phyloP scores from a whole-genome alignment of 2,113 vertebrate genomes.

The Odontesthes bonariensis region DNA sequence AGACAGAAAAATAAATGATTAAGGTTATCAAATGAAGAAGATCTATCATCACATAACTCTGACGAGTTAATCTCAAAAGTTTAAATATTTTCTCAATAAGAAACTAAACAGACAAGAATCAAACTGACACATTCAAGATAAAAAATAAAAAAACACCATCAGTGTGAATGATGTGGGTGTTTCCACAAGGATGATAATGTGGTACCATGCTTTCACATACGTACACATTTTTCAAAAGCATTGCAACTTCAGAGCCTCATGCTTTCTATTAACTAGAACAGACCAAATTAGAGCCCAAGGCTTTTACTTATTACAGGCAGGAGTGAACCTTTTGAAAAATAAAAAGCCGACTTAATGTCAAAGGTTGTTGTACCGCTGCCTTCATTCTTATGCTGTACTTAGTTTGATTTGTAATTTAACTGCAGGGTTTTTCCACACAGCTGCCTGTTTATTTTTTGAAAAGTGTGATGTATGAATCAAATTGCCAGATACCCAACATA shows the following conservation, averaged over 20 bases:
- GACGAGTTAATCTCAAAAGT: too few species aligned
- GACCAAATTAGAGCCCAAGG: constrained; percentile 5
- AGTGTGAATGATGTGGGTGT: too few species aligned
- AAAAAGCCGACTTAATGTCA: neutral
- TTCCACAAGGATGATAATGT: neutral
- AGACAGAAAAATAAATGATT: too few species aligned
- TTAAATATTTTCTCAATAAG: too few species aligned
- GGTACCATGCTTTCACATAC: neutral
- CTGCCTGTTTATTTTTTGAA: neutral
- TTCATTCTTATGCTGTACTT: neutral
- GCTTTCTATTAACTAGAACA: constrained; percentile 13
- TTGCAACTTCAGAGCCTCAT: constrained; percentile 27
- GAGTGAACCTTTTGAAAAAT: constrained; percentile 22
- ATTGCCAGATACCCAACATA: neutral
- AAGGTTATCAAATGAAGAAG: too few species aligned
- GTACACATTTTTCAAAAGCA: neutral
- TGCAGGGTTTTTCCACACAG: neutral
- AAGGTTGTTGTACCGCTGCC: neutral
- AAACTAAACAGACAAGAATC: too few species aligned
- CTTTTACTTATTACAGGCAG: constrained; percentile 47
- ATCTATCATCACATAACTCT: too few species aligned
- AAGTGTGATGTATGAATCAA: neutral
- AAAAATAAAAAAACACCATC: too few species aligned
- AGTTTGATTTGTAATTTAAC: neutral
- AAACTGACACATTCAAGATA: too few species aligned